Evolutionary conservation across 2,888 invertebrate species (phyloP).

Genomic region (Epinotia brunnichana): DNA sequence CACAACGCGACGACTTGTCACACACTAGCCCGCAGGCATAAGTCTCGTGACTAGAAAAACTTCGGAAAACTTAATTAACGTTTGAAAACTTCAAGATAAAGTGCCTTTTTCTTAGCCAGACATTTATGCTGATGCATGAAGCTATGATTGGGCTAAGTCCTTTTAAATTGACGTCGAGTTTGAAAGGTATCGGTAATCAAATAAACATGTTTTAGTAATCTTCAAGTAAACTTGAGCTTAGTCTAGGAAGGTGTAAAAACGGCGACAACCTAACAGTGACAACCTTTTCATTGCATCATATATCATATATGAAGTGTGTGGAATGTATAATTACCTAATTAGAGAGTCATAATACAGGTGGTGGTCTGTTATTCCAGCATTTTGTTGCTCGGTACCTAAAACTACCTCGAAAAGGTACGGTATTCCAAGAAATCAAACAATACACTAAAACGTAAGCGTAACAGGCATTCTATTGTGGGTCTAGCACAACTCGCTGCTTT

Average conservation of each 20-base stretch:
- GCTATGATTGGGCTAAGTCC: not conserved
- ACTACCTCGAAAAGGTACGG: too few relatives aligned
- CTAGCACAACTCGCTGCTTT: not conserved
- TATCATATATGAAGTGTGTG: too few relatives aligned
- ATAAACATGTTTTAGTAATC: conserved; percentile 6
- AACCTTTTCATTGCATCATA: too few relatives aligned
- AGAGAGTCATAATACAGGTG: too few relatives aligned
- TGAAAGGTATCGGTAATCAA: not conserved
- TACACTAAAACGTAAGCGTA: too few relatives aligned
- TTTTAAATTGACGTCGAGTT: conserved; percentile 12
- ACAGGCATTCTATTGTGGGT: too few relatives aligned
- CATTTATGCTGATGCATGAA: conserved; percentile 17
- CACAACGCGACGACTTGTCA: conserved; percentile 3
- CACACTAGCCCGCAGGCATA: conserved; percentile 14
- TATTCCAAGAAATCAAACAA: too few relatives aligned
- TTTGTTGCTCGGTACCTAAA: too few relatives aligned
- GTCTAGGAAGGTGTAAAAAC: too few relatives aligned
- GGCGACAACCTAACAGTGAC: too few relatives aligned
- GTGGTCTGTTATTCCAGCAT: too few relatives aligned
- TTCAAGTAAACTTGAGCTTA: not conserved
- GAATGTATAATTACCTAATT: too few relatives aligned
- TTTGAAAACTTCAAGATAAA: conserved; percentile 19
- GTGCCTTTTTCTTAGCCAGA: not conserved
- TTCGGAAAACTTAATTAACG: conserved; percentile 15
- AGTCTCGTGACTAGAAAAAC: conserved; percentile 8